Evolutionary conservation across 2,113 vertebrate species (phyloP), one percentile per base, ranked within the genome.

Genomic region (Microtus ochrogaster): DNA sequence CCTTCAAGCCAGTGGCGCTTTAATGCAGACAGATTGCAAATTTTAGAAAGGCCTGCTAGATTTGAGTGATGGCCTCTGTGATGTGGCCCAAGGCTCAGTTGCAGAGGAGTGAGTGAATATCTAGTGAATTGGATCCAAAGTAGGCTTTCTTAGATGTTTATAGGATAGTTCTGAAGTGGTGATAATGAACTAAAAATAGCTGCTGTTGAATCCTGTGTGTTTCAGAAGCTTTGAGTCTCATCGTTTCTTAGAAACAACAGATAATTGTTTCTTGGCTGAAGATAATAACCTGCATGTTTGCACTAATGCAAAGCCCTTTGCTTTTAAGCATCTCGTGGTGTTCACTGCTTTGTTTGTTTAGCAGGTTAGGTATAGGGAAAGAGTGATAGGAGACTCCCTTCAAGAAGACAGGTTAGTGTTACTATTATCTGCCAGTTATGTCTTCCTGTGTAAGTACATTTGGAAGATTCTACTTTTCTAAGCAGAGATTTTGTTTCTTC

Each of bases 161-260:
- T 84, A 70, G 85, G 47, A 90, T 30, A 90, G 74, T 90, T 87
- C 33, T 81, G 72, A 39, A 84, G 28, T 94, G 14, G 12, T 89
- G 17, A 33, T 44, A 22, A 24, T 49, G 41, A 66, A n/a, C 87
- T 61, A 65, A 76, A 84, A 84, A 30, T 83, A n/a, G 61, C 73
- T 94, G 91, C 70, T 91, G 16, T 41, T 84, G 44, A 55, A 19
- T 52, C 9, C n/a, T 33, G 55, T 68, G 7, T 16, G 52, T 82
- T 88, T 70, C 55, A 90, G 68, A 95, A 79, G 82, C 63, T 74
- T 72, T 30, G 22, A 7, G 30, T 91, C 65, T 96, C 61, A 33
- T 65, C 8, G 65, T 92, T 97, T 96, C 58, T 93, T 74, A 68
- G 39, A 92, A 86, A 76, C 36, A 88, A 76, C 14, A 58, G 55